These are phyloP conservation scores for Barypeithes pellucidus DNA, from an alignment of 2,888 invertebrate species.

Conservation along the genomic window DNA sequence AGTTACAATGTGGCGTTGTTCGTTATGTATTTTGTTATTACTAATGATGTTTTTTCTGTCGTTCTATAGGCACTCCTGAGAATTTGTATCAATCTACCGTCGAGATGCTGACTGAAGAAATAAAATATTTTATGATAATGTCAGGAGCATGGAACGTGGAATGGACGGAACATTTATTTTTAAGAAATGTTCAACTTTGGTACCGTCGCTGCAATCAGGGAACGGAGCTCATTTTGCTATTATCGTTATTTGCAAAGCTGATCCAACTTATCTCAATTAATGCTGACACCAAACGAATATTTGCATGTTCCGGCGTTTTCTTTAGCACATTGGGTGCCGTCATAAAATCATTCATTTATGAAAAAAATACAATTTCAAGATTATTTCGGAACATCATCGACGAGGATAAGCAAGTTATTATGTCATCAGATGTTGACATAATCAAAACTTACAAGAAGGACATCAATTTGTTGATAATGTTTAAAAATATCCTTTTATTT, in stretches of 20 bases:
- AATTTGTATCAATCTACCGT: no score
- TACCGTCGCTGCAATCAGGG: not conserved
- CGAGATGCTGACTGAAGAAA: no score
- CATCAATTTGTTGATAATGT: not conserved
- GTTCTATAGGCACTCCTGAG: no score
- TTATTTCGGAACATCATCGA: not conserved
- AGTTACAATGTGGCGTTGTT: no score
- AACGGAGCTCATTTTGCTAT: not conserved
- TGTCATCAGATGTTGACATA: not conserved
- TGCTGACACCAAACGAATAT: not conserved
- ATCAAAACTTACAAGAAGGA: not conserved
- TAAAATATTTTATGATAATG: no score
- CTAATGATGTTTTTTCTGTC: no score
- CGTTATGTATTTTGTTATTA: no score
- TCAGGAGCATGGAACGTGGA: no score
- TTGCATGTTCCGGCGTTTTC: not conserved
- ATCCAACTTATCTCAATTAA: not conserved
- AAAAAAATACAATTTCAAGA: not conserved
- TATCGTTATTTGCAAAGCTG: not conserved
- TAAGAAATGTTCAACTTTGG: not conserved
- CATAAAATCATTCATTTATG: not conserved
- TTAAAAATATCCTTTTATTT: not conserved
- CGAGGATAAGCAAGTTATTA: not conserved
- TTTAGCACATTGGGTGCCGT: not conserved
- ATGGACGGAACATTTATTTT: no score